Evolutionary conservation across 2,113 vertebrate genomes (phyloP), one percentile per base, ranked within the genome.

Genomic region (Microcebus lehilahytsara): DNA sequence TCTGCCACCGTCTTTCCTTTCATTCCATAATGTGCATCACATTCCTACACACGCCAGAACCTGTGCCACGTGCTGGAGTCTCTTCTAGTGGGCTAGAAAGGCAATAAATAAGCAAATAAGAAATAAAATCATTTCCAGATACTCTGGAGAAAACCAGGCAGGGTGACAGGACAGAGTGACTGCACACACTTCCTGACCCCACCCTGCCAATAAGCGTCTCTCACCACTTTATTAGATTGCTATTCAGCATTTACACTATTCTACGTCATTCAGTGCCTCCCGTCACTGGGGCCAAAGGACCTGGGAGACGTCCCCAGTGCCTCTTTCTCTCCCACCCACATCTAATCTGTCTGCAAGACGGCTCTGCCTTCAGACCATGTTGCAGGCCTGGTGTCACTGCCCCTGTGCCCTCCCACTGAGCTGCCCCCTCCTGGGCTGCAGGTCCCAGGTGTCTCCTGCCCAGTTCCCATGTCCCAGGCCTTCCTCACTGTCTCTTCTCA

Each of bases 381-480:
- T 30, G 77, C 56, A 40, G 22, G 8, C 6, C 22, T 0, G 4
- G 25, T 32, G 4, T 3, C 0, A 1, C 0, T 5, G 12, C 32
- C 71, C 60, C 51, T 23, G 12, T 17, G 5, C 37, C 3, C 30
- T 25, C 11, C 37, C 85, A 19, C 85, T 25, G 12, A 27, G 20
- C 85, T 2, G 2, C 12, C 20, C 1, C 22, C 37, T 9, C 46
- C 58, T 27, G 4, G 30, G n/a, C 75, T 32, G 20, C 1, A 11
- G 2, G 53, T 40, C 42, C 78, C 23, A 14, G 16, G 17, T 34
- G 13, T 2, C 0, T 9, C n/a, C 1, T 49, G 8, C 9, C 13
- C 3, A 46, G 16, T 17, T 14, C 69, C 42, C 17, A 8, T 13
- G 0, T 27, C 78, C 66, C 58, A 22, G 2, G 6, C 37, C 6